A percentile compares a stretch with the other conserved stretches of the same genome.
These are phyloP conservation scores for Tenthredo livida DNA, from an alignment of 2,888 invertebrate species.

Conservation along the genomic window DNA sequence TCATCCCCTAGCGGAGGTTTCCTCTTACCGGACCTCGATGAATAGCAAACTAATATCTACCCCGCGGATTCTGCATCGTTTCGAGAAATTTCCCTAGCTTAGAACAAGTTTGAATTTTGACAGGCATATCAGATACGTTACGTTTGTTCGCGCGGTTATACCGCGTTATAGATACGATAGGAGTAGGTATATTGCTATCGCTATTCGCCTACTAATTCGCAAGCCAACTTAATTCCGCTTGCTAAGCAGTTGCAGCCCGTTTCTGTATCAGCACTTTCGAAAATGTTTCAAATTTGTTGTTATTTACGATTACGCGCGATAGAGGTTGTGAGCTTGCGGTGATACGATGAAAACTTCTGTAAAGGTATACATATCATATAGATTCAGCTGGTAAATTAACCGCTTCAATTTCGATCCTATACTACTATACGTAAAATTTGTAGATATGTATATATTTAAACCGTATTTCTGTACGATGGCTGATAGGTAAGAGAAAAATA, in stretches of 20 bases:
- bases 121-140: slow-evolving; percentile 13
- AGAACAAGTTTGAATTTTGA: slow-evolving; percentile 48
- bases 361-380: not conserved
- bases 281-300: slow-evolving; percentile 29
- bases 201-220: not conserved
- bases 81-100: slow-evolving; percentile 19
- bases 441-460: not conserved
- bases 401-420: not conserved
- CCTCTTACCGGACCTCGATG: slow-evolving; percentile 24
- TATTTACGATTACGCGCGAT: not conserved
- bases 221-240: slow-evolving; percentile 5
- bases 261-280: not conserved
- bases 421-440: not conserved
- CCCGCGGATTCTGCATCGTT: slow-evolving; percentile 2
- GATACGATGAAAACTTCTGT: not conserved
- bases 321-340: not conserved
- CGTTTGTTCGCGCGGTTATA: not conserved
- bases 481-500: not conserved
- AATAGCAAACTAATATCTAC: slow-evolving; percentile 42
- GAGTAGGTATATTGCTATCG: not conserved
- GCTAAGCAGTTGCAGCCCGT: not conserved
- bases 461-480: too few relatives aligned
- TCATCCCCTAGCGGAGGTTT: slow-evolving; percentile 22
- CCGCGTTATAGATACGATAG: not conserved
- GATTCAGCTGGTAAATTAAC: not conserved